A percentile compares a stretch with the other conserved stretches of the same genome.
phyloP scores from a whole-genome alignment of 2,888 invertebrate genomes.

The Lissocephala sabroskyi region DNA sequence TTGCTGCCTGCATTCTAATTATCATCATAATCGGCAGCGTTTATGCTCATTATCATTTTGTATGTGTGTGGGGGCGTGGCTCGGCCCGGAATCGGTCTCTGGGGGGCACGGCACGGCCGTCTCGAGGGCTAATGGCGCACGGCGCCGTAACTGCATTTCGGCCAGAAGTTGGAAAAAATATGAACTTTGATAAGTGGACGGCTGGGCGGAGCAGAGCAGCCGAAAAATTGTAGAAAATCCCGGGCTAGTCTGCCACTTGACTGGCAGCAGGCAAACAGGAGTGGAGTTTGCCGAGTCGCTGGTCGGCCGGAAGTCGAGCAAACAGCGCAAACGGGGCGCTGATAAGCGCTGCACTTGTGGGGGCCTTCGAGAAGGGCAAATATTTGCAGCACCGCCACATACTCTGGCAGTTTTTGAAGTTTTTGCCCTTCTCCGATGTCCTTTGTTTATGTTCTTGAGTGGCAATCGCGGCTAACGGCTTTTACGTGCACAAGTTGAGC shows the following conservation, averaged over 20 bases:
- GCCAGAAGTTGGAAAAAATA: not conserved
- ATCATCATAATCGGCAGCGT: slow-evolving; percentile 34
- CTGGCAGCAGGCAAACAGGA: slow-evolving; percentile 12
- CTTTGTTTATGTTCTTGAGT: slow-evolving; percentile 13
- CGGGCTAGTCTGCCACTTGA: slow-evolving; percentile 35
- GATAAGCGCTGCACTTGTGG: no score
- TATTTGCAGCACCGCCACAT: no score
- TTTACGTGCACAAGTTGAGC: slow-evolving; percentile 63
- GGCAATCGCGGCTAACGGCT: slow-evolving; percentile 18
- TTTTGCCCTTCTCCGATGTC: no score
- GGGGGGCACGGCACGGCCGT: no score
- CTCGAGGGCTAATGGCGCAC: slow-evolving; percentile 54
- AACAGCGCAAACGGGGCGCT: not conserved
- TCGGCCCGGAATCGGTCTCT: slow-evolving; percentile 45
- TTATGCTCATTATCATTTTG: slow-evolving; percentile 53
- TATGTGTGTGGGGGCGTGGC: slow-evolving; percentile 8
- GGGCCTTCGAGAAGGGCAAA: no score
- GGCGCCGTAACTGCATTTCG: slow-evolving; percentile 35
- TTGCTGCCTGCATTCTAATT: slow-evolving; percentile 55
- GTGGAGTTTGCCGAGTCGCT: no score
- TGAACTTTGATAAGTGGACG: slow-evolving; percentile 1
- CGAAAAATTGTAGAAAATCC: not conserved
- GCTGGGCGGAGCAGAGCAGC: not conserved
- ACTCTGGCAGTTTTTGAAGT: no score
- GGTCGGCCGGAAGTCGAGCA: not conserved